Conservation (phyloP, 1,140 invertebrate genomes). For the Dryas iulia region DNA sequence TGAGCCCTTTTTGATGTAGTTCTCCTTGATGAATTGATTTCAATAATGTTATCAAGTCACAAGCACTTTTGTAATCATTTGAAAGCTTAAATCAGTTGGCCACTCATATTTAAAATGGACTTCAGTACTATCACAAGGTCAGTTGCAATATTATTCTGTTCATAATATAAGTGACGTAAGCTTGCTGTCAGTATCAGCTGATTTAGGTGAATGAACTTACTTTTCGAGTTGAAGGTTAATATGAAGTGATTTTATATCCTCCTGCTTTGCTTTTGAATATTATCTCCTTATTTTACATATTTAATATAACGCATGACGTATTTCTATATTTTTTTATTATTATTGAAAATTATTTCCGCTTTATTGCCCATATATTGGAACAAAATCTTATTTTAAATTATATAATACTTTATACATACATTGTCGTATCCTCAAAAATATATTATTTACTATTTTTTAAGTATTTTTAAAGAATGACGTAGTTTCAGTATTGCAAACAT, state of each 20-base stretch:
- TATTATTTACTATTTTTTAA: no score
- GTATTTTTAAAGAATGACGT: no score
- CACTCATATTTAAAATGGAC: background rate
- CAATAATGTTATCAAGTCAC: background rate
- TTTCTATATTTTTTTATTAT: no score
- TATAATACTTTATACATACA: no score
- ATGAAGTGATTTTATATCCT: background rate
- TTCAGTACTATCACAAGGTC: background rate
- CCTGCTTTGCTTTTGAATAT: background rate
- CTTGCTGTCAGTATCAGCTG: constrained; percentile 24
- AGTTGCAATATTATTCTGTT: background rate
- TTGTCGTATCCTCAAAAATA: no score
- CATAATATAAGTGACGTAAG: constrained; percentile 1
- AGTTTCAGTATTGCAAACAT: no score
- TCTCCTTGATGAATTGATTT: background rate
- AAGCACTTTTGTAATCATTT: background rate
- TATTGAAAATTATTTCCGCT: no score
- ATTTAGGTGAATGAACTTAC: constrained; percentile 13
- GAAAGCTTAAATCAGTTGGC: background rate
- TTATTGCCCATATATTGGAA: no score
- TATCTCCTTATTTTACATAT: no score
- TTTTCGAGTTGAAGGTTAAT: background rate
- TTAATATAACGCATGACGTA: no score
- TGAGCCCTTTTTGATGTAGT: background rate
- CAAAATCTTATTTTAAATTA: no score